These are phyloP conservation scores for Atta colombica DNA, from an alignment of 1,140 invertebrate genomes.

Conservation along the genomic window DNA sequence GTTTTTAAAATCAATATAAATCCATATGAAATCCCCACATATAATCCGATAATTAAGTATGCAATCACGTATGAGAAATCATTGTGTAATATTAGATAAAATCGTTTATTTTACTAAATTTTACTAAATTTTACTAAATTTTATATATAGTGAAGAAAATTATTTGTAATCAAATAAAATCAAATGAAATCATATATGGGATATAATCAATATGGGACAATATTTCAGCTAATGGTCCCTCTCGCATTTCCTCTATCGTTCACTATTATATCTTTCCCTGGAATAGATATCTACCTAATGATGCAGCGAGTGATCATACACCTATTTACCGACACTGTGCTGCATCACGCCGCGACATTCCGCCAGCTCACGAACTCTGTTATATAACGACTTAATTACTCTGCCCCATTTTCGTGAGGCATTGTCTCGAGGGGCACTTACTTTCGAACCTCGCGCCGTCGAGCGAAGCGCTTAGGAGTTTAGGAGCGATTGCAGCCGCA, in stretches of 20 bases:
- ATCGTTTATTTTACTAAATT: too few species aligned
- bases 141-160: too few species aligned
- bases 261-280: neutral
- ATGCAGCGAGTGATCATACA: slow-evolving; percentile 36
- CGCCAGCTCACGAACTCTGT: slow-evolving; percentile 74
- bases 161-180: too few species aligned
- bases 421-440: slow-evolving; percentile 83
- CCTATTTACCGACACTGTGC: slow-evolving; percentile 62
- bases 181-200: too few species aligned
- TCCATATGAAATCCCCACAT: too few species aligned
- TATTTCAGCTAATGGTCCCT: too few species aligned
- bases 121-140: too few species aligned
- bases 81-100: too few species aligned
- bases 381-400: slow-evolving; percentile 85
- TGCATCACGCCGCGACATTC: slow-evolving; percentile 71
- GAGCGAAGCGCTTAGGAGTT: slow-evolving; percentile 71
- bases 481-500: slow-evolving; percentile 67
- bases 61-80: too few species aligned
- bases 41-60: too few species aligned
- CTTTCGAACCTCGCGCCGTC: slow-evolving; percentile 74
- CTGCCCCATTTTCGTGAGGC: slow-evolving; percentile 83
- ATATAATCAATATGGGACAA: too few species aligned
- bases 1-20: too few species aligned
- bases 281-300: neutral
- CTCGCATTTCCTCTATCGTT: neutral